These are phyloP conservation scores for Hirtodrosophila duncani DNA, from an alignment of 2,888 invertebrate species.

Conservation along the genomic window DNA sequence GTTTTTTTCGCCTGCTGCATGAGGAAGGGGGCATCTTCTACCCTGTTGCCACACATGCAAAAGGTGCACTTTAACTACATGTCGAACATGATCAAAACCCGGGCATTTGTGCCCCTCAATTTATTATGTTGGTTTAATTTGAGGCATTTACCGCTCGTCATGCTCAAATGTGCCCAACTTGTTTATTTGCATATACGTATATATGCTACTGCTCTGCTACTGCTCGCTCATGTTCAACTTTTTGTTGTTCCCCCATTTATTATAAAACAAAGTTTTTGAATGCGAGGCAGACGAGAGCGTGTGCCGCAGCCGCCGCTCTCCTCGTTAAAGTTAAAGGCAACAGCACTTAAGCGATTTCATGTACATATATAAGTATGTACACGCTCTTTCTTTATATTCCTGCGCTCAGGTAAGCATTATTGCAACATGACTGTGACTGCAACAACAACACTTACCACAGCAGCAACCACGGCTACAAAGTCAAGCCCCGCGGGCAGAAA, in stretches of 20 bases:
- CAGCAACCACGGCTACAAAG: slow-evolving; percentile 8
- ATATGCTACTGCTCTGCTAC: too few species aligned
- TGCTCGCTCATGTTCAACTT: slow-evolving; percentile 1
- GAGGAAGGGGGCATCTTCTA: too few species aligned
- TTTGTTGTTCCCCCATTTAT: slow-evolving; percentile 20
- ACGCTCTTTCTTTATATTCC: slow-evolving; percentile 22
- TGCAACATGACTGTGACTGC: slow-evolving; percentile 51
- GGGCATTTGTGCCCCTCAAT: too few species aligned
- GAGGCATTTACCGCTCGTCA: slow-evolving; percentile 45
- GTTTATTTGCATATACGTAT: slow-evolving; percentile 21
- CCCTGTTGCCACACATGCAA: too few species aligned
- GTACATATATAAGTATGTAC: slow-evolving; percentile 39
- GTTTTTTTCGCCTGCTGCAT: too few species aligned
- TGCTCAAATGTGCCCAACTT: slow-evolving; percentile 37
- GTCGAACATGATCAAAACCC: too few species aligned
- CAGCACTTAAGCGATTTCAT: slow-evolving; percentile 66
- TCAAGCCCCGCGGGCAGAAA: too few species aligned
- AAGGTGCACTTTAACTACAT: slow-evolving; percentile 32
- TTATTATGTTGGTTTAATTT: slow-evolving; percentile 52
- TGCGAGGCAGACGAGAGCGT: too few species aligned
- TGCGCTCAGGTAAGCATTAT: slow-evolving; percentile 66
- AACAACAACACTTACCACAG: slow-evolving; percentile 23
- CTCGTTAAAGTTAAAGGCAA: slow-evolving; percentile 47
- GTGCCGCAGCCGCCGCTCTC: slow-evolving; percentile 21
- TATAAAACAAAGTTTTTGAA: slow-evolving; percentile 40